Base-by-base conservation (phyloP, 1,140 invertebrate genomes). In the Drosophila yakuba region DNA sequence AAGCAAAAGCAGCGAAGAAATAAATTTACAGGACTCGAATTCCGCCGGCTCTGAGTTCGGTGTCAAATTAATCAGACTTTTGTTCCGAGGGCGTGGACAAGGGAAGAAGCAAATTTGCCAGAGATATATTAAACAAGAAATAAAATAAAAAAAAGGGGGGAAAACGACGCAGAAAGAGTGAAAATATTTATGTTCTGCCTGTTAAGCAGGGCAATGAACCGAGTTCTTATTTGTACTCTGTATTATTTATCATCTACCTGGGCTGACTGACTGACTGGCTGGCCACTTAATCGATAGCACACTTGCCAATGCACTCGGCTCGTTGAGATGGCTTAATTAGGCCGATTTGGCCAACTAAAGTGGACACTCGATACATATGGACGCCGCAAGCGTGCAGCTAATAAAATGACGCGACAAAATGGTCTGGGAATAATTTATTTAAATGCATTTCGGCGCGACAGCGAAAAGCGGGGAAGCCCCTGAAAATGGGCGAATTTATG, bases 401-500 rank as follows among this genome's bases (percentile, higher is more conserved):
- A 90, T 89, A 89, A 90, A 90, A 75, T 85, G 88, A 89, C 83
- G 88, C 89, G 88, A 78, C 84, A 89, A 32, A 32, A 69, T 73
- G 89, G 85, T 90, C 85, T 85, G 74, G 66, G 78, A 80, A 81
- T 88, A 88, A 91, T 85, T 91, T 91, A 91, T 91, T 91, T 91
- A 91, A 88, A 91, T 91, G 90, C 86, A 82, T 85, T 91, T 89
- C 77, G 90, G 77, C 90, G 90, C 90, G 90, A 91, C 90, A 76
- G 51, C 67, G 52, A 47, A 60, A 41, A 60, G 52, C 51, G 50
- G 44, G 25, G 55, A 50, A 71, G 51, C 35, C 51, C 44, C 28
- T 44, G 54, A 11, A 44, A 36, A 51, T 28, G 57, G 64, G 43
- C 23, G 69, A 80, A 88, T 88, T 88, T 88, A 88, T 88, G 80